Evolutionary conservation across 2,113 vertebrate genomes (phyloP), one percentile per base, ranked within the genome.

Genomic region (Caloenas nicobarica): DNA sequence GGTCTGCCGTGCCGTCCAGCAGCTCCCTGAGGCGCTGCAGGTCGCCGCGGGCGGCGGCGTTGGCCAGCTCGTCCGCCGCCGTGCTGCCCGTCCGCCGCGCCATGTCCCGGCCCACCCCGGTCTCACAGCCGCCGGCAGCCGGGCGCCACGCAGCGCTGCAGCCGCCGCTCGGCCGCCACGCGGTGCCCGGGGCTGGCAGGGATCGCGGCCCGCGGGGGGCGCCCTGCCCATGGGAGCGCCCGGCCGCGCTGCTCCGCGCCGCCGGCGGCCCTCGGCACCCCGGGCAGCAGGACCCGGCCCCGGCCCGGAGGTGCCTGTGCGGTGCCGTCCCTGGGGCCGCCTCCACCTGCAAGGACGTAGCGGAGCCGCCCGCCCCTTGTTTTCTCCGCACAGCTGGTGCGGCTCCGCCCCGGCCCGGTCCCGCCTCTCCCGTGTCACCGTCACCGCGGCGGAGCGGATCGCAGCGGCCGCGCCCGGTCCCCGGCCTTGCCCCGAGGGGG

Each of bases 31-130:
- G 98, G 2, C 11, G 74, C 13, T 68, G 96, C 38, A 96, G 71
- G 80, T 98, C 91, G 2, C 99, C 99, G 16, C 65, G 95, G 33
- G 99, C 98, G 3, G 98, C 98, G 21, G 98, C 98, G 19, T 65
- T 95, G 29, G 98, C 95, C 92, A 99, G 95, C 4, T 96, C 80
- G 66, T 98, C 97, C 10, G 61, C 96, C 29, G 4, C 36, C 22
- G 31, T 15, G 17, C 17, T 10, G 12, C 19, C 28, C 31, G 16
- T 9, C 42, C 21, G 44, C 29, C 13, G 15, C 25, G 34, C 54
- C 76, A 16, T 33, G 24, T 3, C 25, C 18, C 18, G 17, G 21
- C 13, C 38, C 46, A 17, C 21, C 10, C 25, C 13, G 11, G 16
- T 17, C 58, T 16, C 46, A 25, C n/a, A 1, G 14, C 6, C 21